phyloP scores from a whole-genome alignment of 2,797 vertebrate species.

The Tachyglossus aculeatus region DNA sequence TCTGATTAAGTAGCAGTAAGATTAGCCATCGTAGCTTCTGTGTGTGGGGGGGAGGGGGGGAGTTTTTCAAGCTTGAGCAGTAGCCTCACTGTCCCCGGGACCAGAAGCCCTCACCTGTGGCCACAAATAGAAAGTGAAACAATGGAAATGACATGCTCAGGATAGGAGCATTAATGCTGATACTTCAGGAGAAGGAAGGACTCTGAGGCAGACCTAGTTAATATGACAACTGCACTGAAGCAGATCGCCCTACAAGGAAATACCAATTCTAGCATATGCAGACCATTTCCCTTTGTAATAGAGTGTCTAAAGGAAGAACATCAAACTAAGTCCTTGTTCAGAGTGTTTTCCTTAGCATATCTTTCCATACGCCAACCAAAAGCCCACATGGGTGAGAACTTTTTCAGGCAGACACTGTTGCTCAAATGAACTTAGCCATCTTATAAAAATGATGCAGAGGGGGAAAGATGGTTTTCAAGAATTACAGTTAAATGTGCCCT shows the following conservation, averaged over 20 bases:
- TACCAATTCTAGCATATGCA: background rate
- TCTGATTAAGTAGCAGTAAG: background rate
- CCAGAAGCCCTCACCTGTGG: background rate
- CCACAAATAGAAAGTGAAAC: background rate
- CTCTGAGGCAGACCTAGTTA: background rate
- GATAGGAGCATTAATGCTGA: background rate
- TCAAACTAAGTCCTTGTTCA: background rate
- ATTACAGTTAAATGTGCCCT: too few relatives aligned
- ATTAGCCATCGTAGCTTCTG: background rate
- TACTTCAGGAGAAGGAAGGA: background rate
- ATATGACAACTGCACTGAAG: background rate
- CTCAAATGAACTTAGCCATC: background rate
- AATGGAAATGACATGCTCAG: background rate
- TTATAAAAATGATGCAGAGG: background rate
- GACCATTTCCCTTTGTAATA: background rate
- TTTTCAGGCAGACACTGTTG: background rate
- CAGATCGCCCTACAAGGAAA: background rate
- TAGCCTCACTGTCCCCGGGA: background rate
- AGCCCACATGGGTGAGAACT: background rate
- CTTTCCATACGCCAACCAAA: background rate
- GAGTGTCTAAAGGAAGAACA: background rate
- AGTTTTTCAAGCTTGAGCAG: conserved; percentile 4
- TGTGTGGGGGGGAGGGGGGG: too few relatives aligned
- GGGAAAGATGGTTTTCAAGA: too few relatives aligned
- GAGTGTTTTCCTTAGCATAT: background rate